Conservation (phyloP, 2,888 invertebrate genomes). For the Noctua pronuba region DNA sequence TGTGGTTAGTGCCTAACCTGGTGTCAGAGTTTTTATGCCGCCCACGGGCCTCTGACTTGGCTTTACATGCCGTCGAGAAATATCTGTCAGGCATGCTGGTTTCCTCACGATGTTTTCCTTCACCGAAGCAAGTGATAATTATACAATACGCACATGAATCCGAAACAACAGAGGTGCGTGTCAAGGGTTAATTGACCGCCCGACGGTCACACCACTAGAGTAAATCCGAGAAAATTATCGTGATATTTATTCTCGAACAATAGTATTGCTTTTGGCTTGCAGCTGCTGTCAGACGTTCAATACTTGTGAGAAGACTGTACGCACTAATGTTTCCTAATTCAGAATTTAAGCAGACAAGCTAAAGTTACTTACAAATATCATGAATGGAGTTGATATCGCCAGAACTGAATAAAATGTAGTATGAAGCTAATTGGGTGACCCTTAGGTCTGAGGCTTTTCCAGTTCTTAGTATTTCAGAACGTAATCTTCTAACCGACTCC, state of each 20-base stretch:
- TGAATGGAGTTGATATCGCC: conserved; percentile 40
- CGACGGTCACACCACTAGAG: too few relatives aligned
- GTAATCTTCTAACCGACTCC: conserved; percentile 24
- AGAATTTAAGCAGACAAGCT: neutral
- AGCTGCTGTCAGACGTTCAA: neutral
- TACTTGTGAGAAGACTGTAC: neutral
- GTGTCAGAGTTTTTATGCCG: too few relatives aligned
- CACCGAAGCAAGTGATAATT: too few relatives aligned
- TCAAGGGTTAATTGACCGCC: too few relatives aligned
- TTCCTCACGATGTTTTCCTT: too few relatives aligned
- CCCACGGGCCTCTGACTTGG: too few relatives aligned
- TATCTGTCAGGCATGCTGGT: too few relatives aligned
- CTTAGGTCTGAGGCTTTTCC: conserved; percentile 41
- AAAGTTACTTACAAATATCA: conserved; percentile 37
- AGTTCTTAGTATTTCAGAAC: conserved; percentile 17
- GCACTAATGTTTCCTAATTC: neutral
- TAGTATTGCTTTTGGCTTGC: neutral
- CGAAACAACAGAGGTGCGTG: too few relatives aligned
- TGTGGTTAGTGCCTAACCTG: too few relatives aligned
- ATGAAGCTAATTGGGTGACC: conserved; percentile 40
- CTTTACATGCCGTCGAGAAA: too few relatives aligned
- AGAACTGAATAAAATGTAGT: conserved; percentile 32
- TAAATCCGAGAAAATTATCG: neutral
- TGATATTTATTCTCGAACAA: neutral
- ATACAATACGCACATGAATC: too few relatives aligned